Base-by-base conservation (phyloP, 2,797 vertebrate genomes). In the Myripristis murdjan region DNA sequence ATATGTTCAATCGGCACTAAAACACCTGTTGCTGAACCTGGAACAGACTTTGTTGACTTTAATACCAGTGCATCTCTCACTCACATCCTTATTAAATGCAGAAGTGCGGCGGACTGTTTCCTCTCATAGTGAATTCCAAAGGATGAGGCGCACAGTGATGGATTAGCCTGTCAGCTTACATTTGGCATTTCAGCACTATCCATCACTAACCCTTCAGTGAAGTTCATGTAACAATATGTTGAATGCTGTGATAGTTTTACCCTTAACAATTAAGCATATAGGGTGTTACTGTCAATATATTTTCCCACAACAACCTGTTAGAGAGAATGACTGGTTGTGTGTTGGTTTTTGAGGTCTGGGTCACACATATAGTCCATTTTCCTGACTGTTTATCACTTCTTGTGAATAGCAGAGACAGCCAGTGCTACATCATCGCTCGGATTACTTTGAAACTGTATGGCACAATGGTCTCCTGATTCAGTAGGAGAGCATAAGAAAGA, bases 1-100 rank as follows among this genome's bases (percentile, higher is more conserved):
- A 64, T 70, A 60, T 66, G 64, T 79, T 83, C 57, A 81, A 56
- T 82, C 80, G 78, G 56, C 68, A 66, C 9, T 15, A 60, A 76
- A 72, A 74, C 70, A 84, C 73, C 61, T 80, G 73, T 66, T 10
- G 23, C n/a, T 6, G 1, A 73, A 77, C 60, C 47, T 67, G 35
- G 47, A 18, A 47, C 60, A 49, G 18, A 55, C 53, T 70, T 69
- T 75, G 53, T 81, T 64, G 37, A 56, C 70, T 68, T 52, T 61
- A 35, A 72, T 37, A 60, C 70, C 43, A 35, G 46, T 68, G 20
- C 58, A 47, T 72, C 8, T 55, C 10, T 39, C 11, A 33, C 14
- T 37, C 47, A n/a, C 37, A 53, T 57, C 69, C 23, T 86, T 53
- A 70, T 81, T 74, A 80, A 80, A 78, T 65, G 35, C n/a, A 64